Percentiles rank a stretch among this genome's conserved stretches.
These are phyloP conservation scores for Acheta domesticus DNA, from an alignment of 2,888 invertebrate species.

Conservation along the genomic window DNA sequence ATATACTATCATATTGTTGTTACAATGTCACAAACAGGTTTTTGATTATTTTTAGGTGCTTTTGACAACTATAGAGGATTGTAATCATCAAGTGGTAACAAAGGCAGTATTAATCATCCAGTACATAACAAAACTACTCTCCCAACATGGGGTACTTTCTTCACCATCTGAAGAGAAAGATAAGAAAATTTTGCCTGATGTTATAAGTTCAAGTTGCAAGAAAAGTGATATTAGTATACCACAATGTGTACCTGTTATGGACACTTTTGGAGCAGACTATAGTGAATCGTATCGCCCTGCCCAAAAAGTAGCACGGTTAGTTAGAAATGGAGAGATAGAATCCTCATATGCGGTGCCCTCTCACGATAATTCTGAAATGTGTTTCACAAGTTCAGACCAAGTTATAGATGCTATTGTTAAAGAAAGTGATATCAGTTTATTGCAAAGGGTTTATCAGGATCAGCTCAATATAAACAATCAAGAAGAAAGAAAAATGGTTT, in stretches of 20 bases:
- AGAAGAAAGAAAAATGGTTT: neutral
- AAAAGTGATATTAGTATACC: neutral
- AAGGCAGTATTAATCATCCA: constrained; percentile 55
- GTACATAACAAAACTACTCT: constrained; percentile 28
- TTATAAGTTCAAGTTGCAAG: neutral
- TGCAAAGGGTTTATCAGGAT: constrained; percentile 59
- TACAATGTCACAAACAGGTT: no score
- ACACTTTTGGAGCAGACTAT: neutral
- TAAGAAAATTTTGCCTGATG: neutral
- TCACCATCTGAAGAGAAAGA: neutral
- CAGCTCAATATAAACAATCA: constrained; percentile 46
- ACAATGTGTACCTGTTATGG: neutral
- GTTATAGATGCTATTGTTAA: constrained; percentile 65
- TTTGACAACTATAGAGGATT: constrained; percentile 63
- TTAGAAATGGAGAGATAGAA: neutral
- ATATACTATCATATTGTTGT: no score
- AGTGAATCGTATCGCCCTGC: neutral
- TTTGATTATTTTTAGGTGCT: constrained; percentile 49
- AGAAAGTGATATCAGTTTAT: constrained; percentile 59
- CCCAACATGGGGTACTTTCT: constrained; percentile 28
- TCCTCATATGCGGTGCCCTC: neutral
- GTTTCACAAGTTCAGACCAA: constrained; percentile 36
- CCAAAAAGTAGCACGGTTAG: neutral
- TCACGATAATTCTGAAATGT: neutral
- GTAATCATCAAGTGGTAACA: constrained; percentile 68